These are phyloP conservation scores for Orthonyx spaldingii DNA, from an alignment of 2,113 vertebrate species.

Conservation along the genomic window DNA sequence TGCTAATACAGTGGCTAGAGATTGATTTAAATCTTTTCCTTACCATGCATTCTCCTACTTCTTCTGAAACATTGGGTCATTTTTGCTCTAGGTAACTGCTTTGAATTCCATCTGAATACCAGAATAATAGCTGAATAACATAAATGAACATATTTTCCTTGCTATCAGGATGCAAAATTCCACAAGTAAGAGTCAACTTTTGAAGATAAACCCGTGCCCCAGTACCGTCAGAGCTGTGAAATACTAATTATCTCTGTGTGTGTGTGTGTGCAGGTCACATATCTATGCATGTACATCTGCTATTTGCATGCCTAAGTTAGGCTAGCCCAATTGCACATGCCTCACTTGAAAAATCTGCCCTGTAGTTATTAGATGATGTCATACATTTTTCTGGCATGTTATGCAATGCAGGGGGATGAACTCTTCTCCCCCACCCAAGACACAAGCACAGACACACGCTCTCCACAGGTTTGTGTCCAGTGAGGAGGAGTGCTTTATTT, in stretches of 20 bases:
- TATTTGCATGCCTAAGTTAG: background rate
- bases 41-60: background rate
- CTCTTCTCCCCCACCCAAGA: background rate
- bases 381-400: background rate
- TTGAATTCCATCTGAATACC: background rate
- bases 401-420: background rate
- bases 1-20: background rate
- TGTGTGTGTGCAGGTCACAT: background rate
- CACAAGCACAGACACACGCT: background rate
- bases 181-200: background rate
- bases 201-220: background rate
- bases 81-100: background rate
- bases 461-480: background rate
- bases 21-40: background rate
- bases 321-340: background rate
- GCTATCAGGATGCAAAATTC: background rate
- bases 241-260: background rate
- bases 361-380: slow-evolving; percentile 2
- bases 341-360: slow-evolving; percentile 29
- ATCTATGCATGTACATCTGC: background rate
- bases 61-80: background rate
- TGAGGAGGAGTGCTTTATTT: background rate
- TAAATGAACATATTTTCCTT: background rate
- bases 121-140: background rate
- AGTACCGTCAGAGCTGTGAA: background rate